Base-by-base conservation (phyloP, 2,113 vertebrate genomes). In the Tangachromis dhanisi region DNA sequence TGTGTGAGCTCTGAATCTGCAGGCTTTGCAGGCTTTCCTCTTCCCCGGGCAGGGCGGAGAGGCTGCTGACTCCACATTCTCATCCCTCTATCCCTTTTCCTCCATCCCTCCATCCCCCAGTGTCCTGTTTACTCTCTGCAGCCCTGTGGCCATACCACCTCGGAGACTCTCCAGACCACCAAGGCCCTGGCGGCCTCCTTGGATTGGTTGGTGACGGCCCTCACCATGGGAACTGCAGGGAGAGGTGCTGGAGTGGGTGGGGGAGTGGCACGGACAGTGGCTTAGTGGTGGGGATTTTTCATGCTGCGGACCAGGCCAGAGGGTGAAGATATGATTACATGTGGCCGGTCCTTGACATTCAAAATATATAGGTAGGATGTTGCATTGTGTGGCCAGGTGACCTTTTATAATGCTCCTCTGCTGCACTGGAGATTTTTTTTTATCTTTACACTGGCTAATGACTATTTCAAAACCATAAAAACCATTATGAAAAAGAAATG, bases 151-250 rank as follows among this genome's bases (percentile, higher is more conserved):
- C 16, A 73, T 94, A 92, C 96, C 95, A 96, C 95, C 95, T 96
- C 91, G 78, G 95, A 95, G 94, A 92, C 92, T 88, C 92, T 94
- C 93, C 94, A 96, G 95, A 95, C 96, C 96, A 95, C 95, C 95
- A 93, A 95, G 91, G 93, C 61, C 95, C 89, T 89, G 90, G 81
- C 84, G 80, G 91, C 90, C 31, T 78, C 83, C 73, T 88, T 38
- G 54, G 80, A 92, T 90, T 91, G 93, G 92, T 87, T 78, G 6
- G 86, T 49, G 57, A 68, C 14, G 78, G 91, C 55, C 79, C 81
- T 94, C 91, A 33, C 87, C 90, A 93, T 95, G 89, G 92, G 91
- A 93, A 92, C 91, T 80, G 78, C 82, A 6, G 84, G 79, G 83
- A 91, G 89, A 93, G 89, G 89, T 95, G 87, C 90, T 81, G 83